Percentiles rank a stretch among this genome's conserved stretches.
Evolutionary conservation across 2,113 vertebrate species (phyloP).

Genomic region (Raja brachyura): DNA sequence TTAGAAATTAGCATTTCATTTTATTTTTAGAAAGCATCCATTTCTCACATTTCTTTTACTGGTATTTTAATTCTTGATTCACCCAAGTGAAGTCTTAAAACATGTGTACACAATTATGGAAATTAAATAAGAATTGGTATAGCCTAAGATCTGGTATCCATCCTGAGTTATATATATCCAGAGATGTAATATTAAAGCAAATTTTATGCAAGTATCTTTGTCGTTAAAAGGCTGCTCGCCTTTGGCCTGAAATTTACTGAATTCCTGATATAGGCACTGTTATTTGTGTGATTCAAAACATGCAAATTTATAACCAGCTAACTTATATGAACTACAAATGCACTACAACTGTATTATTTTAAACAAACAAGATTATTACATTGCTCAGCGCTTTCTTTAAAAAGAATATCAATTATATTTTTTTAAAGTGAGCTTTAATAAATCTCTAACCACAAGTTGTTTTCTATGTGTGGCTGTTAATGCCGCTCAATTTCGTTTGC

Average conservation of each 20-base stretch:
- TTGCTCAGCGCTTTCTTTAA: neutral
- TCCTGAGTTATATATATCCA: neutral
- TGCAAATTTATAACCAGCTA: slow-evolving; percentile 10
- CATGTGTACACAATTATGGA: neutral
- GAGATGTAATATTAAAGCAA: neutral
- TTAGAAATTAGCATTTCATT: neutral
- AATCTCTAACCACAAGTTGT: slow-evolving; percentile 16
- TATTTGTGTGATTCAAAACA: neutral
- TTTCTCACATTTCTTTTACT: slow-evolving; percentile 1
- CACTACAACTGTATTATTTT: slow-evolving; percentile 34
- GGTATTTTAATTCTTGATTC: neutral
- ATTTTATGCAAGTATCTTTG: neutral
- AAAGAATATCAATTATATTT: neutral
- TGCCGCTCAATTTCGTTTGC: neutral
- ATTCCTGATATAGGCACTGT: neutral
- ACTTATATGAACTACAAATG: slow-evolving; percentile 25
- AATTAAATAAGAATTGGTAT: neutral
- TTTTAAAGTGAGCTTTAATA: neutral
- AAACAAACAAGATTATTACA: slow-evolving; percentile 5
- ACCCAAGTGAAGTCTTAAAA: neutral
- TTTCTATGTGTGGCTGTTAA: slow-evolving; percentile 2
- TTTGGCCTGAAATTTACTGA: neutral
- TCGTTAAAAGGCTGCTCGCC: neutral
- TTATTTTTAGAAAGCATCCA: neutral
- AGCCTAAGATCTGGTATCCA: neutral